Percentiles rank a stretch among this genome's conserved stretches.
Conservation (phyloP, 2,888 invertebrate genomes). For the Microdon myrmicae region DNA sequence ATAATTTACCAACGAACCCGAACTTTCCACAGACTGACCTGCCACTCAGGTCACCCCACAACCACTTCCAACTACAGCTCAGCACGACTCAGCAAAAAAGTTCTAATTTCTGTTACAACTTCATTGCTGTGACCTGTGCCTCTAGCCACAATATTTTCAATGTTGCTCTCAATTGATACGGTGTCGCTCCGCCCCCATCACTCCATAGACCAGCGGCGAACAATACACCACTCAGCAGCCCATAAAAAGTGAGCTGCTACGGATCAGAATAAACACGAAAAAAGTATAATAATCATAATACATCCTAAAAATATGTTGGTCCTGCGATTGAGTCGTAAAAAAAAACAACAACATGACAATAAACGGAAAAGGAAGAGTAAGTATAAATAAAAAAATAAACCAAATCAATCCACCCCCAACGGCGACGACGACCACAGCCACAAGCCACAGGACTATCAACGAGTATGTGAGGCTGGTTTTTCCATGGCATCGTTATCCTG, state of each 20-base stretch:
- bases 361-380: too few species aligned
- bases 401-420: constrained; percentile 46
- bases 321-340: constrained; percentile 51
- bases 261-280: constrained; percentile 12
- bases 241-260: constrained; percentile 26
- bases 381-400: too few species aligned
- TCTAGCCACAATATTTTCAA: constrained; percentile 36
- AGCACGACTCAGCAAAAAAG: constrained; percentile 26
- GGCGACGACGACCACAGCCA: constrained; percentile 18
- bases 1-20: background rate
- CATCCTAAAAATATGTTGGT: constrained; percentile 49
- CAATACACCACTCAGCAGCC: constrained; percentile 9
- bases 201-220: constrained; percentile 34
- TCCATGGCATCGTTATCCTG: constrained; percentile 39
- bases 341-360: too few species aligned
- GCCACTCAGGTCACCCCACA: constrained; percentile 15
- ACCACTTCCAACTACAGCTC: background rate
- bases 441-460: constrained; percentile 3
- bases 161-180: constrained; percentile 44
- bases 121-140: constrained; percentile 8
- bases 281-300: constrained; percentile 41
- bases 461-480: constrained; percentile 30
- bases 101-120: constrained; percentile 19
- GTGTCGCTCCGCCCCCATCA: constrained; percentile 23
- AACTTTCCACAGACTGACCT: too few species aligned